Base-by-base conservation (phyloP, 2,113 vertebrate genomes). In the Alouatta palliata region DNA sequence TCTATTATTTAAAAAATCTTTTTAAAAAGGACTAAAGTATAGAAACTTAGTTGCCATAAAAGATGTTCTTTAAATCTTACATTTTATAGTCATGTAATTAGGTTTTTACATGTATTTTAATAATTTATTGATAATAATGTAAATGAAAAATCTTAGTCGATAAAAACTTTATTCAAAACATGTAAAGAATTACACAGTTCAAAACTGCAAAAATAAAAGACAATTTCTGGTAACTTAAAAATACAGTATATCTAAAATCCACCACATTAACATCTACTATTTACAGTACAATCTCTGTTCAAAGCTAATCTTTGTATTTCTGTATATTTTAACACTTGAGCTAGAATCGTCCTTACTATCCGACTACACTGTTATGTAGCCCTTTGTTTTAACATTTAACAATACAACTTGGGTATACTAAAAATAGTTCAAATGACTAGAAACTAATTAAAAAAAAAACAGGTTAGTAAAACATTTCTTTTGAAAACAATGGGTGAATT, bases 91-190 rank as follows among this genome's bases (percentile, higher is more conserved):
- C 19, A 45, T 80, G 6, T 81, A 88, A 77, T 82, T 84, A 97
- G 80, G 16, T 76, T 90, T 82, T 90, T 79, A 61, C 47, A 73
- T 85, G 32, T n/a, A 73, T 75, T 92, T 95, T 87, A 89, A 90
- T 58, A 90, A 90, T 87, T 94, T 61, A 90, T 49, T 90, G 61
- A 91, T 56, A 94, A 92, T 27, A 90, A 95, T 58, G 40, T 75
- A 95, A 87, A 91, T 27, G 4, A 92, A 87, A 93, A 96, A 85
- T 1, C 2, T 91, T 87, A 90, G 54, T 43, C 96, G 84, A 87
- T 13, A 82, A 96, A 94, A 37, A n/a, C 91, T 98, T 98, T 98
- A 99, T 98, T 99, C 19, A 96, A 97, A 95, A 96, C 32, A 87
- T 80, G n/a, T 96, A 96, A 97, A 97, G 95, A 93, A 96, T 19